Base-by-base conservation (phyloP, 2,113 vertebrate species). In the Aspiorhynchus laticeps region DNA sequence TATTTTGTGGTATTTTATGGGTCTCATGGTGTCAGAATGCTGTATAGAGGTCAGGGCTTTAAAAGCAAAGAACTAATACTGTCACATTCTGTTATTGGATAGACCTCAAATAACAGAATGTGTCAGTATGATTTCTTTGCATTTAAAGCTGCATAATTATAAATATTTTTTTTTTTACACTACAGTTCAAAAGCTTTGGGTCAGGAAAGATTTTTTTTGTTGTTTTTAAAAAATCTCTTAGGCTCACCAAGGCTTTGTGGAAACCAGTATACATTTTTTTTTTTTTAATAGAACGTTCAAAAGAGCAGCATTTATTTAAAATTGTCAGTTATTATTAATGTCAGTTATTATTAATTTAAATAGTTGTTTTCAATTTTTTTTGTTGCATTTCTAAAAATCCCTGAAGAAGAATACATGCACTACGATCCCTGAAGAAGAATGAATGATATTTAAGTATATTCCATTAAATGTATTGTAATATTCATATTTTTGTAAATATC, bases 21-120 rank as follows among this genome's bases (percentile, higher is more conserved):
- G 78, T 80, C 24, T 63, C 78, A 8, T 61, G 78, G 33, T 26
- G 41, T 80, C 56, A n/a, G 12, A 36, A 80, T 63, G 33, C 61
- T 82, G 41, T 7, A 11, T 28, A 48, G n/a, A 82, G 38, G 61
- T 82, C 59, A 61, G n/a, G 24, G 21, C 33, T n/a, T n/a, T 0
- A 80, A 79, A 59, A 38, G 21, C 48, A 79, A 79, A 19, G 26
- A 33, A 5, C 36, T 79, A 15, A 31, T 24, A 33, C 12, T 19
- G 19, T 59, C 26, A 79, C 46, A 36, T 46, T 46, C 46, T 46
- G 46, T 12, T 46, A 46, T 46, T 38, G 38, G 3, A 38, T 38
- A 38, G 38, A 38, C 38, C 2, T 38, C 38, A 38, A 38, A 38
- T 38, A 38, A 38, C 38, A 38, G 38, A 38, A 38, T 38, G 38